phyloP scores from a whole-genome alignment of 2,797 vertebrate species.

The Florisuga fusca region DNA sequence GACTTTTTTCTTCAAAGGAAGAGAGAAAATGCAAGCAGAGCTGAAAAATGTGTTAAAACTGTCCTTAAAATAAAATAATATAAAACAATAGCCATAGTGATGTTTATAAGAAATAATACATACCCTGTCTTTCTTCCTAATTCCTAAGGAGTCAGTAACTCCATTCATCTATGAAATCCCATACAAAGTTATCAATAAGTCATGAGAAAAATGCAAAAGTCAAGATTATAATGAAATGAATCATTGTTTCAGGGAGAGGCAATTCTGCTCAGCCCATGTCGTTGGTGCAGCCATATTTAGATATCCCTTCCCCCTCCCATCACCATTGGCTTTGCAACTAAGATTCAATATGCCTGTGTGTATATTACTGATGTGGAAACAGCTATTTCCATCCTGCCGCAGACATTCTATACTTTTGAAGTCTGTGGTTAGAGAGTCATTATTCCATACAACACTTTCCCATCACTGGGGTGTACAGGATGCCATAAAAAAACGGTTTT shows the following conservation, averaged over 20 bases:
- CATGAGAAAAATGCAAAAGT: conserved; percentile 64
- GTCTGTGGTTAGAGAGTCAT: conserved; percentile 54
- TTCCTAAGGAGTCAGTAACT: conserved; percentile 62
- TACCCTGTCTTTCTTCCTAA: not conserved
- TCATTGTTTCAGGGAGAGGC: conserved; percentile 57
- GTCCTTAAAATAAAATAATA: not conserved
- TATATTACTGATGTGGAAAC: conserved; percentile 53
- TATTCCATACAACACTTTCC: conserved; percentile 49
- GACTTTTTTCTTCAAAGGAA: not conserved
- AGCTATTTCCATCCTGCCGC: conserved; percentile 43
- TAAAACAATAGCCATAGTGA: not conserved
- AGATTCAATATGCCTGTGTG: conserved; percentile 26
- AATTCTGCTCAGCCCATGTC: not conserved
- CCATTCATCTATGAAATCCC: conserved; percentile 25
- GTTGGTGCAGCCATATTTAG: not conserved
- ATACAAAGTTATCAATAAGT: conserved; percentile 59
- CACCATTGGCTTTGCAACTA: conserved; percentile 21
- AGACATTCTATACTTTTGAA: conserved; percentile 68
- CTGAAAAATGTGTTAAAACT: not conserved
- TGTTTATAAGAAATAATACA: not conserved
- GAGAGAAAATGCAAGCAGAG: not conserved
- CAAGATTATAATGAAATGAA: conserved; percentile 57
- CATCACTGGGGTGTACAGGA: conserved; percentile 60
- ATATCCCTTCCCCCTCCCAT: not conserved
- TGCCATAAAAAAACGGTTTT: conserved; percentile 48